Evolutionary conservation across 2,113 vertebrate genomes (phyloP), one percentile per base, ranked within the genome.

Genomic region (Sinocyclocheilus anshuiensis): DNA sequence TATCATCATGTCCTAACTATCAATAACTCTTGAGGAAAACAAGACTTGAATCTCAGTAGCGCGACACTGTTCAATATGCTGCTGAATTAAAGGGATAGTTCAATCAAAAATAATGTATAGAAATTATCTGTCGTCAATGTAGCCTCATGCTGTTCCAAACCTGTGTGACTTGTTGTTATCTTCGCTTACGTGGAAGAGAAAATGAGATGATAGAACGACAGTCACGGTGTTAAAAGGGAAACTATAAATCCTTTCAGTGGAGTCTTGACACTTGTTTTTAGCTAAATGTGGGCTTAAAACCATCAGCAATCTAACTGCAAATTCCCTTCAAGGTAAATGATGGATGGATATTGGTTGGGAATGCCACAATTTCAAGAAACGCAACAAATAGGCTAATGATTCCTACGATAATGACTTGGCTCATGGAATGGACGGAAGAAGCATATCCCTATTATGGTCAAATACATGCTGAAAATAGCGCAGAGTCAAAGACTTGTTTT

Each of bases 401-500:
- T 50, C 50, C 18, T 20, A 22, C 4, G 6, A 81, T 5, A 12
- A 71, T 33, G 63, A 20, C 12, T 79, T 36, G 77, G 77, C 48
- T 83, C 42, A 6, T 53, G 1, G 48, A 83, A 36, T 53, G 45
- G 67, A 26, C 3, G 59, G 18, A 36, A 3, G 42, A 55, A 72
- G 26, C 9, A 22, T 45, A 24, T 80, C 6, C 18, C 18, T n/a
- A n/a, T 24, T 45, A 42, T 77, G 36, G 4, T 45, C 11, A 83
- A 77, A 77, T 77, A 22, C 26, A 55, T 77, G 67, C 50, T 69
- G 24, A 53, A 67, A 77, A 65, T 53, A 61, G 45, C 45, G 45
- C 45, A 48, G 16, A 75, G 72, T 76, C 39, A 57, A 83, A 85
- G 77, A 75, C 42, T 6, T 20, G 81, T 83, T 88, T 83, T 76